phyloP scores from a whole-genome alignment of 1,140 invertebrate genomes.

The Piezodorus guildinii region DNA sequence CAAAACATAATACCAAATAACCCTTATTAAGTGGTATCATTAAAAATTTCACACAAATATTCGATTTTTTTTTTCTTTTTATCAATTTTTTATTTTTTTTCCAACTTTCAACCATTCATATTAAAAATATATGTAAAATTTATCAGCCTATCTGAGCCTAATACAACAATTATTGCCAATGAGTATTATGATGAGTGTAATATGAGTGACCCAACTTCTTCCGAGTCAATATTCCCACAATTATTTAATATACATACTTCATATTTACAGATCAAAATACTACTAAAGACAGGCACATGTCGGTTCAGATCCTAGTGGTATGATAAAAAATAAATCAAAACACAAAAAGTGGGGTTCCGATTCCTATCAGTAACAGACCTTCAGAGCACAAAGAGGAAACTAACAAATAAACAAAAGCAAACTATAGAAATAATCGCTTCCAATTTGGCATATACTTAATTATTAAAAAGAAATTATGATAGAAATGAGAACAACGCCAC shows the following conservation, averaged over 20 bases:
- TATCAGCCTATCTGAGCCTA: conserved; percentile 5
- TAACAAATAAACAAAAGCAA: no score
- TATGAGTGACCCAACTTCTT: not conserved
- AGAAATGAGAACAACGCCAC: no score
- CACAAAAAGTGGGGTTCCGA: no score
- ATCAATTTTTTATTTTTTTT: no score
- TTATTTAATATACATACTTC: not conserved
- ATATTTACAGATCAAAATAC: not conserved
- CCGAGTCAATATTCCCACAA: not conserved
- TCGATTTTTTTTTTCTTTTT: no score
- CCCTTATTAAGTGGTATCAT: not conserved
- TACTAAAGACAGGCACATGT: conserved; percentile 8
- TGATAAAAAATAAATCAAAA: conserved; percentile 10
- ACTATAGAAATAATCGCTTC: no score
- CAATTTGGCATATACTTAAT: no score
- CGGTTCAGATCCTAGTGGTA: not conserved
- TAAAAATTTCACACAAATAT: not conserved
- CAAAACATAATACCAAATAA: not conserved
- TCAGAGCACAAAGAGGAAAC: no score
- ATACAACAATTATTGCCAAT: conserved; percentile 11
- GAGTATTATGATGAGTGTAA: conserved; percentile 1
- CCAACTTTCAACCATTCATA: conserved; percentile 11
- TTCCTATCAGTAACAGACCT: no score
- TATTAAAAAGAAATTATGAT: no score
- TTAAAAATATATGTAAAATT: conserved; percentile 16